Conservation (phyloP, 2,797 vertebrate species). For the Taenioides sp. region DNA sequence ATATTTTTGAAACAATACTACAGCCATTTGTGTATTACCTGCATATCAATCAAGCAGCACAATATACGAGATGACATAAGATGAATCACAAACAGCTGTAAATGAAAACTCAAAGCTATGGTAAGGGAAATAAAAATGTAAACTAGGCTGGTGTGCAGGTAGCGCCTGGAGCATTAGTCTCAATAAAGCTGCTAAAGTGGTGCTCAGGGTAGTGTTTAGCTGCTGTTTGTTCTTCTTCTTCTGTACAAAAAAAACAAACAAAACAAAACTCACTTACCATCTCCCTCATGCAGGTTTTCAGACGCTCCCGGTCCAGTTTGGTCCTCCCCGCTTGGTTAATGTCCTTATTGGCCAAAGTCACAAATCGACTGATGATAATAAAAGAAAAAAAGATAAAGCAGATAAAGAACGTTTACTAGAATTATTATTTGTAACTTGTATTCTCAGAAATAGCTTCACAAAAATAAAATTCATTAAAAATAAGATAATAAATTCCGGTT, state of each 20-base stretch:
- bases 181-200: constrained; percentile 6
- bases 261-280: constrained; percentile 76
- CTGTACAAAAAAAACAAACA: not conserved
- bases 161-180: constrained; percentile 6
- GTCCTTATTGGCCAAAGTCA: constrained; percentile 91
- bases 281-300: constrained; percentile 93
- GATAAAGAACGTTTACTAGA: not conserved
- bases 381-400: constrained; percentile 12
- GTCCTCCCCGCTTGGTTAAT: constrained; percentile 85
- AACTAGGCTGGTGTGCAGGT: not conserved
- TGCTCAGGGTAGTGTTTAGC: constrained; percentile 14
- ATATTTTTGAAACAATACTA: not conserved
- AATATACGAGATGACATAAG: constrained; percentile 5
- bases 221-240: not conserved
- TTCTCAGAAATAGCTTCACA: too few species aligned
- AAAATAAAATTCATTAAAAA: too few species aligned
- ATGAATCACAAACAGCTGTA: constrained; percentile 1
- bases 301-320: constrained; percentile 89
- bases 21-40: not conserved
- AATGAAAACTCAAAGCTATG: constrained; percentile 12
- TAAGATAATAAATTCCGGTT: too few species aligned
- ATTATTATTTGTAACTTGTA: not conserved
- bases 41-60: not conserved
- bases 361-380: constrained; percentile 79
- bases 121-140: not conserved